These are phyloP conservation scores for Heterodera schachtii DNA, from an alignment of 1,140 invertebrate genomes.

Conservation along the genomic window DNA sequence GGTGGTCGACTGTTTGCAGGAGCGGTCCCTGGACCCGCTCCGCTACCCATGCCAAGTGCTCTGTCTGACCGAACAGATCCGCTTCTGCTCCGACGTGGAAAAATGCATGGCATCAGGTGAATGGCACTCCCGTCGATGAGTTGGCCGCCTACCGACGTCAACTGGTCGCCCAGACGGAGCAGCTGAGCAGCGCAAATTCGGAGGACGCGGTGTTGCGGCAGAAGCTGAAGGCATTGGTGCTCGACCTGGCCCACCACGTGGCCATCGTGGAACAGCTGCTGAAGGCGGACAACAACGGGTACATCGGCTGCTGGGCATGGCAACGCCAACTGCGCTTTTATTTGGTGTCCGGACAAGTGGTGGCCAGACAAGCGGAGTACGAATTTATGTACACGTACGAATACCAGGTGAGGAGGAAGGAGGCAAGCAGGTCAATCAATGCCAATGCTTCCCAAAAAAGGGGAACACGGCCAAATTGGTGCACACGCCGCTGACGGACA, in stretches of 20 bases:
- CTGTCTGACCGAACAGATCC: constrained; percentile 73
- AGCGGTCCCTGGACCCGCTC: constrained; percentile 73
- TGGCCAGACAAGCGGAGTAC: constrained; percentile 78
- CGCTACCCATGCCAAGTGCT: constrained; percentile 79
- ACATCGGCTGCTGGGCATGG: constrained; percentile 83
- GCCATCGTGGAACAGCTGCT: constrained; percentile 80
- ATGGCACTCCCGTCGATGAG: constrained; percentile 67
- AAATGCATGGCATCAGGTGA: constrained; percentile 73
- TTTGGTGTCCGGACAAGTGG: constrained; percentile 53
- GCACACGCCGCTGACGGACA: constrained; percentile 94
- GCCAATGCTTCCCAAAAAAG: constrained; percentile 6
- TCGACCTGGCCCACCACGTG: constrained; percentile 90
- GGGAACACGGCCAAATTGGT: constrained; percentile 78
- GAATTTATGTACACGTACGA: constrained; percentile 94
- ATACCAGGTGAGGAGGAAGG: constrained; percentile 77
- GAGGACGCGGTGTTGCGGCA: constrained; percentile 57
- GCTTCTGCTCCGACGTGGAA: constrained; percentile 82
- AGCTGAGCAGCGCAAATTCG: constrained; percentile 72
- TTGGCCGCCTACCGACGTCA: constrained; percentile 70
- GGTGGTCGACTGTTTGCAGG: constrained; percentile 73
- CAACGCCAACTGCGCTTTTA: constrained; percentile 85
- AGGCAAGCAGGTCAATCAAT: not conserved
- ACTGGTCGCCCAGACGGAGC: constrained; percentile 71
- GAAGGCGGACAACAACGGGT: constrained; percentile 68
- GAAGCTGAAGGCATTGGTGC: constrained; percentile 75